These are phyloP conservation scores for Solea solea DNA, from an alignment of 2,113 vertebrate genomes.

Conservation along the genomic window DNA sequence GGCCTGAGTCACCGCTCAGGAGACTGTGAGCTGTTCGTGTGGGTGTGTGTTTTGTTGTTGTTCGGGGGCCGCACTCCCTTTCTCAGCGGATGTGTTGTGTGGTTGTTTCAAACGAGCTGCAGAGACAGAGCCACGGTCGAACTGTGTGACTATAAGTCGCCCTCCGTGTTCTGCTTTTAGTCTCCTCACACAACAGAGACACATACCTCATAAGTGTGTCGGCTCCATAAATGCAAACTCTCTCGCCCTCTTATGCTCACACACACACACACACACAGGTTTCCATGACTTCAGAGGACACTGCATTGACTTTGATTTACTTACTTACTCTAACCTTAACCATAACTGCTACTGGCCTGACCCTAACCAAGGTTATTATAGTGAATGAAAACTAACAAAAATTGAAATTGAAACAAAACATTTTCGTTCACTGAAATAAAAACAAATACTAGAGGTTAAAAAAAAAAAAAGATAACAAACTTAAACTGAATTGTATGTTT, in stretches of 20 bases:
- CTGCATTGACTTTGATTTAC: too few relatives aligned
- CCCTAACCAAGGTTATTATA: too few relatives aligned
- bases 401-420: too few relatives aligned
- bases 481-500: too few relatives aligned
- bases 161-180: slow-evolving; percentile 59
- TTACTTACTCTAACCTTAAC: too few relatives aligned
- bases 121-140: not conserved
- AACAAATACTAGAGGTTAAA: too few relatives aligned
- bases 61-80: slow-evolving; percentile 41
- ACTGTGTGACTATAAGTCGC: slow-evolving; percentile 23
- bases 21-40: slow-evolving; percentile 39
- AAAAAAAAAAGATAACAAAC: too few relatives aligned
- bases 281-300: too few relatives aligned
- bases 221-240: slow-evolving; percentile 33
- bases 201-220: slow-evolving; percentile 69
- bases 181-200: slow-evolving; percentile 68
- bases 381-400: too few relatives aligned
- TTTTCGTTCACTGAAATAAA: too few relatives aligned
- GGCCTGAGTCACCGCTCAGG: slow-evolving; percentile 54
- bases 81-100: slow-evolving; percentile 9
- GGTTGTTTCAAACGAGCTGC: slow-evolving; percentile 15
- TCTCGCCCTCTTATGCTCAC: not conserved
- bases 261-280: slow-evolving; percentile 7
- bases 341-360: too few relatives aligned
- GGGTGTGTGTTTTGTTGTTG: slow-evolving; percentile 33